These are phyloP conservation scores for Abrostola triplasia DNA, from an alignment of 2,888 invertebrate genomes.

Conservation along the genomic window DNA sequence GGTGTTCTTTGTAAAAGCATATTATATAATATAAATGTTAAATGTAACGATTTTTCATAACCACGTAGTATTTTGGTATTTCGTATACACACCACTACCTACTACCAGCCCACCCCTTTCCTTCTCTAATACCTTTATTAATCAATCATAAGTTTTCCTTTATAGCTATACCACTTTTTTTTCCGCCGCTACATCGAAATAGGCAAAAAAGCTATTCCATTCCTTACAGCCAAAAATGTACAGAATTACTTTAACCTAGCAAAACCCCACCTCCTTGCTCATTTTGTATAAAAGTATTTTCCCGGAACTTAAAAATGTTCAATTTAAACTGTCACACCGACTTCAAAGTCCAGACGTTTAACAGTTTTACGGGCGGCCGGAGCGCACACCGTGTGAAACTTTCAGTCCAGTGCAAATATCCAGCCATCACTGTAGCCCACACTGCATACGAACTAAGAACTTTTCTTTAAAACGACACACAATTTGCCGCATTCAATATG, in stretches of 20 bases:
- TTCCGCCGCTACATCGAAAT: too few species aligned
- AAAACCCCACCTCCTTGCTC: too few species aligned
- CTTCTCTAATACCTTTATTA: too few species aligned
- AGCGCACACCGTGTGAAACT: slow-evolving; percentile 30
- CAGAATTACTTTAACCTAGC: too few species aligned
- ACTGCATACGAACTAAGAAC: slow-evolving; percentile 37
- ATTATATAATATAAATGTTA: neutral
- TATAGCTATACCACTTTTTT: too few species aligned
- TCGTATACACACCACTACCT: too few species aligned
- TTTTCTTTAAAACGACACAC: slow-evolving; percentile 21
- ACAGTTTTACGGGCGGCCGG: slow-evolving; percentile 55
- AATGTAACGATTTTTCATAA: too few species aligned
- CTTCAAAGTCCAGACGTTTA: slow-evolving; percentile 55
- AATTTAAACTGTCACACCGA: slow-evolving; percentile 54
- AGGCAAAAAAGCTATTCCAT: too few species aligned
- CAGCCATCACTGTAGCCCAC: slow-evolving; percentile 19
- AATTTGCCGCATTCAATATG: slow-evolving; percentile 6
- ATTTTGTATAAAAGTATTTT: slow-evolving; percentile 36
- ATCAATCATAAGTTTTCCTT: too few species aligned
- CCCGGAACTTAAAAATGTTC: slow-evolving; percentile 43
- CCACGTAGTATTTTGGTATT: too few species aligned
- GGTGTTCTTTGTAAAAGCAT: neutral
- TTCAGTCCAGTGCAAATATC: slow-evolving; percentile 38
- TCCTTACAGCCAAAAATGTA: too few species aligned
- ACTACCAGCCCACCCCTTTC: too few species aligned